Percentiles rank a stretch among this genome's conserved stretches.
These are phyloP conservation scores for Alloscopus bannaensis DNA, from an alignment of 2,888 invertebrate species.

Conservation along the genomic window DNA sequence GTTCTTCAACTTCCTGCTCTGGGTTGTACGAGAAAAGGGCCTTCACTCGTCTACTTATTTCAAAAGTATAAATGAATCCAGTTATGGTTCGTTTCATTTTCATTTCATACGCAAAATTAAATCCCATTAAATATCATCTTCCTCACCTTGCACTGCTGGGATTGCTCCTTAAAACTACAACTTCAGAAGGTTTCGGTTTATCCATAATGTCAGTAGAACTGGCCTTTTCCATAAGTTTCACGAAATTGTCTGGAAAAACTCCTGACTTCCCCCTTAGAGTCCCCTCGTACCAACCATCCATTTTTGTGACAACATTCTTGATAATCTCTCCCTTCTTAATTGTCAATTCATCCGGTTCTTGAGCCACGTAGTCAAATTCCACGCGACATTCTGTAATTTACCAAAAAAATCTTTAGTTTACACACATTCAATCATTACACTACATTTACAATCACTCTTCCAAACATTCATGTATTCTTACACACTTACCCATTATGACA, in stretches of 20 bases:
- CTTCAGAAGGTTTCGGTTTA: constrained; percentile 26
- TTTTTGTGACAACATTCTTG: constrained; percentile 84
- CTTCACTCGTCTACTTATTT: constrained; percentile 81
- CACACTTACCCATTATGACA: constrained; percentile 29
- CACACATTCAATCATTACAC: background rate
- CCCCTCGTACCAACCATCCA: constrained; percentile 96
- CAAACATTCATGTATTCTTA: background rate
- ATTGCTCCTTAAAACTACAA: constrained; percentile 30
- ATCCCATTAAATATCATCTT: constrained; percentile 71
- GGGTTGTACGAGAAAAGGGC: constrained; percentile 94
- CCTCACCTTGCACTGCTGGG: constrained; percentile 43
- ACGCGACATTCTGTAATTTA: constrained; percentile 76
- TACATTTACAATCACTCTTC: background rate
- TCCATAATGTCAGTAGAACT: background rate
- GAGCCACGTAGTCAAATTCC: constrained; percentile 90
- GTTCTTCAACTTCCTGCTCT: constrained; percentile 80
- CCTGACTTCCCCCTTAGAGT: constrained; percentile 82
- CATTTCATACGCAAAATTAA: constrained; percentile 74
- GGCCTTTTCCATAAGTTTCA: constrained; percentile 78
- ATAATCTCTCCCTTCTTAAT: constrained; percentile 89
- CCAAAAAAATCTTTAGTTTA: background rate
- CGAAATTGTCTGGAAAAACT: constrained; percentile 96
- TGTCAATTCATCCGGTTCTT: constrained; percentile 89
- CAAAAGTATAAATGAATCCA: background rate
- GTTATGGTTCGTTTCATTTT: background rate